These are phyloP conservation scores for Lytechinus pictus DNA, from an alignment of 35 echinoderm and acorn worm species.

Conservation along the genomic window DNA sequence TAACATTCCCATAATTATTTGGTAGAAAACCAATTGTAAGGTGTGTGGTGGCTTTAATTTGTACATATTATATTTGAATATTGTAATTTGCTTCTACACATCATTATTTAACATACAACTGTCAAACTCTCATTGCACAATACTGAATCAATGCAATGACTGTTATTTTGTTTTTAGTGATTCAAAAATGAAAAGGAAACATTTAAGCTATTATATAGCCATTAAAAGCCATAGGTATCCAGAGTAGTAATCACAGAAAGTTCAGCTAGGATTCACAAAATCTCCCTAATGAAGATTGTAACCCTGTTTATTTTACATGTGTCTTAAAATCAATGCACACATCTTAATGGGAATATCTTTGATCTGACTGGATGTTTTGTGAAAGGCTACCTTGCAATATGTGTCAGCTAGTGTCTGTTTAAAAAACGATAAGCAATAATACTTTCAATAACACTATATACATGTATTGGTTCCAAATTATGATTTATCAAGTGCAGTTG, in stretches of 20 bases:
- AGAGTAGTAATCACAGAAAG: too few relatives aligned
- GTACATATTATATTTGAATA: not conserved
- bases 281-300: too few relatives aligned
- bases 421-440: not conserved
- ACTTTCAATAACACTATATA: not conserved
- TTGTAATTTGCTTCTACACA: not conserved
- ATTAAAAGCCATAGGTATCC: too few relatives aligned
- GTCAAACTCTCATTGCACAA: not conserved
- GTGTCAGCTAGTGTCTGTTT: not conserved
- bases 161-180: not conserved
- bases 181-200: not conserved
- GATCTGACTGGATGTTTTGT: not conserved
- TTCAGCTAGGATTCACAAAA: too few relatives aligned
- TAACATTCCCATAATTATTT: too few relatives aligned
- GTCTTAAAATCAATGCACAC: too few relatives aligned
- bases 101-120: not conserved
- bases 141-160: not conserved
- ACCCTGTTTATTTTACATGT: too few relatives aligned
- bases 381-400: not conserved
- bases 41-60: not conserved
- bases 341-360: too few relatives aligned
- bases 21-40: too few relatives aligned
- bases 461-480: not conserved
- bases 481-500: not conserved
- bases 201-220: not conserved